Evolutionary conservation across 2,888 invertebrate species (phyloP).

Genomic region (Phortica okadai): DNA sequence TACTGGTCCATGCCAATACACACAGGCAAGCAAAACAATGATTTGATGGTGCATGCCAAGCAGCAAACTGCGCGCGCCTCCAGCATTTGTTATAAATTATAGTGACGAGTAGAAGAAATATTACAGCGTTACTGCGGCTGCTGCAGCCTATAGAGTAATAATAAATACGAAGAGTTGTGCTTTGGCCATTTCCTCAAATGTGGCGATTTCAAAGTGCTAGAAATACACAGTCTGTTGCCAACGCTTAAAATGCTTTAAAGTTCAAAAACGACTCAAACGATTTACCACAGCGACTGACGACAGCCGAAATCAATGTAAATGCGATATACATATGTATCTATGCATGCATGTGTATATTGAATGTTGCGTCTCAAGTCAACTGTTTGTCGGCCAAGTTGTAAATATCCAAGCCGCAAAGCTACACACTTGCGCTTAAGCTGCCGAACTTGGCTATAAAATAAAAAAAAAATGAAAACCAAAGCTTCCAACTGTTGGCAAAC

Average conservation of each 20-base stretch:
- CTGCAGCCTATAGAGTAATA: conserved; percentile 16
- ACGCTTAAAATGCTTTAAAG: not conserved
- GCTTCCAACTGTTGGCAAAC: not conserved
- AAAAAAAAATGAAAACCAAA: not conserved
- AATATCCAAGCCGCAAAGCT: not conserved
- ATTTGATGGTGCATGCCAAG: conserved; percentile 21
- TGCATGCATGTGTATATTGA: too few relatives aligned
- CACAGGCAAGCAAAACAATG: conserved; percentile 13
- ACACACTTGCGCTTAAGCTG: not conserved
- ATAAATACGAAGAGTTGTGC: not conserved
- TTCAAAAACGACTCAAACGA: too few relatives aligned
- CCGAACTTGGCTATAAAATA: conserved; percentile 57
- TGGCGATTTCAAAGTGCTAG: not conserved
- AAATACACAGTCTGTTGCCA: not conserved
- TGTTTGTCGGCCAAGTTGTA: not conserved
- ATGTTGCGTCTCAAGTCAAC: not conserved
- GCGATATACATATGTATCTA: not conserved
- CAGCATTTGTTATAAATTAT: conserved; percentile 69
- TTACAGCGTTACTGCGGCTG: conserved; percentile 25
- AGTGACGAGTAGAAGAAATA: conserved; percentile 66
- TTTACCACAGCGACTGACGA: not conserved
- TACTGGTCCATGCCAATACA: not conserved
- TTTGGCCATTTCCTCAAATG: not conserved
- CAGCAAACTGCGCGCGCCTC: conserved; percentile 53
- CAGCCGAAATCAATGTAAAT: not conserved